Base-by-base conservation (phyloP, 2,797 vertebrate genomes). In the Sternarchorhynchus goeldii region DNA sequence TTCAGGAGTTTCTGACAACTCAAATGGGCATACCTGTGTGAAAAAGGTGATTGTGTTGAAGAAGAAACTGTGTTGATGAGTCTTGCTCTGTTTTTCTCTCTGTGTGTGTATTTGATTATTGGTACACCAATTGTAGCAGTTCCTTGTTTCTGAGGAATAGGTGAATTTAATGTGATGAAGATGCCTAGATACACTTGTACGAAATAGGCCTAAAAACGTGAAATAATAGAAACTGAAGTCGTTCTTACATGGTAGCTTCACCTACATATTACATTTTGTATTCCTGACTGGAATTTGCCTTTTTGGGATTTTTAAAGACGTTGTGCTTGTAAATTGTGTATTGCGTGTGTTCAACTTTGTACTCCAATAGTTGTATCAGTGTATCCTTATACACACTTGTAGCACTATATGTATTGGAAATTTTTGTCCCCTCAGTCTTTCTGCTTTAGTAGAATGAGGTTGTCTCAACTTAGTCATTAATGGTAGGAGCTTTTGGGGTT, bases 281-380 rank as follows among this genome's bases (percentile, higher is more conserved):
- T 65, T 36, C 78, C 77, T 74, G 63, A 65, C 73, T 59, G 63
- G 64, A 78, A 74, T 62, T 73, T 65, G 53, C 69, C 62, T 50
- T 79, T 82, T 75, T 17, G 32, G 45, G 21, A 18, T 66, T 82
- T 83, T 83, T 25, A 55, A 77, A 63, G 75, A 82, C 78, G 71
- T 86, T 74, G 85, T 84, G 87, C 80, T 90, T 89, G 86, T 91
- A 87, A 86, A 85, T 85, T 66, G 74, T 82, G 73, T 85, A 88
- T 79, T 76, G 82, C 57, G 68, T 74, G 78, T 75, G 64, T 88
- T 59, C 84, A 73, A 88, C 83, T 90, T 89, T 89, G 80, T 89
- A 85, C 80, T 86, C 63, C 41, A 85, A 81, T 72, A 45, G 57
- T 81, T 82, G 78, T 86, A 74, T 80, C 79, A 79, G 85, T 86